phyloP scores from a whole-genome alignment of 2,797 vertebrate species.

The Poecilia picta region DNA sequence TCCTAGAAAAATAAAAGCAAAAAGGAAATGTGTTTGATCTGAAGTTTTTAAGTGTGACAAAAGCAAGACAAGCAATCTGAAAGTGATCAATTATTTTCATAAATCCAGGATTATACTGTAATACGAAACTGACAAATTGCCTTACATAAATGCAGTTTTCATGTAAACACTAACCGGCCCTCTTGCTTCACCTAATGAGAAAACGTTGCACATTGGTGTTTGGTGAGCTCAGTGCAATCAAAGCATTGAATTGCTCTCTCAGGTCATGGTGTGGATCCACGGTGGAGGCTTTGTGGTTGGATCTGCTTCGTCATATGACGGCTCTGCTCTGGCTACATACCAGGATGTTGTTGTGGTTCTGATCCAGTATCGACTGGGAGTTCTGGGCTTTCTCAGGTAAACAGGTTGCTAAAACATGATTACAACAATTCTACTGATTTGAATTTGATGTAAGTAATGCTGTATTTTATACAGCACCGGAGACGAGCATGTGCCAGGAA shows the following conservation, averaged over 20 bases:
- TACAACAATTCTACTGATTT: neutral
- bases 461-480: slow-evolving; percentile 73
- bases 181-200: neutral
- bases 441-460: slow-evolving; percentile 39
- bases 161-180: neutral
- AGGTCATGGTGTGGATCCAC: slow-evolving; percentile 89
- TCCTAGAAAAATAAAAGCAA: too few species aligned
- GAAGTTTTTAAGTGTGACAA: neutral
- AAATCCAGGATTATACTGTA: neutral
- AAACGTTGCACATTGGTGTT: neutral
- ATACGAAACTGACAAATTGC: neutral
- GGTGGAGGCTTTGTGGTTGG: slow-evolving; percentile 75
- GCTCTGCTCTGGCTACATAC: slow-evolving; percentile 79
- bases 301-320: slow-evolving; percentile 74
- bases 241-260: neutral
- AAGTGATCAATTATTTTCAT: neutral
- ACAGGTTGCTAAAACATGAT: neutral
- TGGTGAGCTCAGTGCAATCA: neutral
- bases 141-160: neutral
- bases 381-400: slow-evolving; percentile 86
- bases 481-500: slow-evolving; percentile 76
- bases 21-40: neutral
- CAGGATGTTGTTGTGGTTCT: slow-evolving; percentile 84
- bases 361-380: slow-evolving; percentile 85
- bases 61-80: neutral